Evolutionary conservation across 2,888 invertebrate species (phyloP).

Genomic region (Abrostola tripartita): DNA sequence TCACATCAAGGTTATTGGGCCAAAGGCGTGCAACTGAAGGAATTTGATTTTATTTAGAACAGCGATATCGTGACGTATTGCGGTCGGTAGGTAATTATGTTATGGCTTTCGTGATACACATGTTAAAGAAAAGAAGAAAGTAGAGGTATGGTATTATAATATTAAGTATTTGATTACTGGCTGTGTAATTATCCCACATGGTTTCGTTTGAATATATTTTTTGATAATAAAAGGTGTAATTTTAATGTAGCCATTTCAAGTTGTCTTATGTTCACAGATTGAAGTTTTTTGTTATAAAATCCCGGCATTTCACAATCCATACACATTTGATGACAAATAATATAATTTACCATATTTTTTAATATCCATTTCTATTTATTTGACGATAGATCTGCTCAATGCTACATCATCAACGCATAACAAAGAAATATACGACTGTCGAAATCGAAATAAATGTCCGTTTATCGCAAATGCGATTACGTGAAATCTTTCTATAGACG

Average conservation of each 20-base stretch:
- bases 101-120: conserved; percentile 19
- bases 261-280: not conserved
- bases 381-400: not conserved
- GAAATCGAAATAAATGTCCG: conserved; percentile 7
- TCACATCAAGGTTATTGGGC: conserved; percentile 36
- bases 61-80: conserved; percentile 16
- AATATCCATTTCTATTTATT: no score
- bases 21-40: conserved; percentile 4
- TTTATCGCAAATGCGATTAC: conserved; percentile 34
- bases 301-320: no score
- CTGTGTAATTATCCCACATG: not conserved
- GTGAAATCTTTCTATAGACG: conserved; percentile 21
- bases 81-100: conserved; percentile 27
- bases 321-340: no score
- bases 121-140: conserved; percentile 33
- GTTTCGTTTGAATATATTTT: not conserved
- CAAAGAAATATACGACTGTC: not conserved
- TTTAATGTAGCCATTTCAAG: no score
- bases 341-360: no score
- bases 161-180: not conserved
- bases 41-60: conserved; percentile 7
- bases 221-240: no score
- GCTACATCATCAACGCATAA: not conserved
- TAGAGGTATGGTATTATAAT: conserved; percentile 1
- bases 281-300: not conserved